Evolutionary conservation across 2,113 vertebrate species (phyloP).

Genomic region (Strix aluco): DNA sequence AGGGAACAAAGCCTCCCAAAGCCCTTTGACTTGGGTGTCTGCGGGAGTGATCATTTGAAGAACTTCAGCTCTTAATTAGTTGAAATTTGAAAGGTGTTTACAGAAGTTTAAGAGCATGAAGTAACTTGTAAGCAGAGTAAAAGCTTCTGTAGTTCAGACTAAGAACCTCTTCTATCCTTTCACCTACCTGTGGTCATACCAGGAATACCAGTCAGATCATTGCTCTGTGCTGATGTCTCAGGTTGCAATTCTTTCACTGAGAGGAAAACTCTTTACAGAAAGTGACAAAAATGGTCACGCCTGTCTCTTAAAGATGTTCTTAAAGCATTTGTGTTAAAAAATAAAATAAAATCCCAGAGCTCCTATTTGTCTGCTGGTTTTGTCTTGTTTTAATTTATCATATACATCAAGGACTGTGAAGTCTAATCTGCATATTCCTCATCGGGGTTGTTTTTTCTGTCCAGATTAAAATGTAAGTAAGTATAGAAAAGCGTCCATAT

Average conservation of each 20-base stretch:
- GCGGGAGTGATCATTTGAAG: not conserved
- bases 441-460: not conserved
- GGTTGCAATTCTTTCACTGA: not conserved
- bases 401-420: not conserved
- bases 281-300: not conserved
- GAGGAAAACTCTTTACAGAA: not conserved
- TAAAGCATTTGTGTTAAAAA: not conserved
- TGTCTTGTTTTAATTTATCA: not conserved
- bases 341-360: too few species aligned
- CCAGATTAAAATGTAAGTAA: conserved; percentile 1
- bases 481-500: not conserved
- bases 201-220: not conserved
- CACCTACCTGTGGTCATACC: not conserved
- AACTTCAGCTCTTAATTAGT: not conserved
- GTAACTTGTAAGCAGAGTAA: not conserved
- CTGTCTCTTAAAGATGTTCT: not conserved
- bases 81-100: not conserved
- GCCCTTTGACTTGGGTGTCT: not conserved
- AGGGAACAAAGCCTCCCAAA: not conserved
- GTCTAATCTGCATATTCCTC: not conserved
- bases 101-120: not conserved
- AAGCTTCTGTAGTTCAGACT: not conserved
- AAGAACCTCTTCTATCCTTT: not conserved
- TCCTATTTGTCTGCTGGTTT: not conserved
- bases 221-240: not conserved